Evolutionary conservation across 2,113 vertebrate genomes (phyloP).

Genomic region (Steatornis caripensis): DNA sequence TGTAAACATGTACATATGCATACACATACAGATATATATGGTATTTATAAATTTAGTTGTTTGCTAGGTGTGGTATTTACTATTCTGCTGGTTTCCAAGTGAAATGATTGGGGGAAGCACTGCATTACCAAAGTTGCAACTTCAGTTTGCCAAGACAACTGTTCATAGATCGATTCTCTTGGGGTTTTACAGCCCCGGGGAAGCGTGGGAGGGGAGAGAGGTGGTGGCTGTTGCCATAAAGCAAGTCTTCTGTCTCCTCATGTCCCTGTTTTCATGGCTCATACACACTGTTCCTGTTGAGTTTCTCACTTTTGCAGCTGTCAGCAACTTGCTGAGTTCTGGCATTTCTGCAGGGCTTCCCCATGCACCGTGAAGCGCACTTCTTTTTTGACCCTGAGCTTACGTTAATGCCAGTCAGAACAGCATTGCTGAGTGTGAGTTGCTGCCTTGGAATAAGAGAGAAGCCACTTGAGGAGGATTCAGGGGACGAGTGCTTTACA

Average conservation of each 20-base stretch:
- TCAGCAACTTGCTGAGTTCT: neutral
- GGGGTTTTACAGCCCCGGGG: neutral
- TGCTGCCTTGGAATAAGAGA: neutral
- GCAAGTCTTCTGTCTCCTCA: neutral
- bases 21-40: neutral
- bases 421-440: neutral
- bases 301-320: neutral
- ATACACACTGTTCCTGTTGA: neutral
- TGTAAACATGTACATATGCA: fast-evolving
- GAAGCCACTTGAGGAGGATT: neutral
- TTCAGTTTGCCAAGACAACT: neutral
- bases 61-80: neutral
- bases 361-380: fast-evolving
- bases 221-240: neutral
- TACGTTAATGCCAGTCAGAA: neutral
- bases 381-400: neutral
- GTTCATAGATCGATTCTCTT: neutral
- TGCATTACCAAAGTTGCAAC: neutral
- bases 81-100: neutral
- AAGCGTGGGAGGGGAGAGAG: neutral
- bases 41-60: neutral
- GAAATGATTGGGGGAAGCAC: neutral
- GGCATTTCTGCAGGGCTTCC: neutral
- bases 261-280: neutral
- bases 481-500: neutral